Base-by-base conservation (phyloP, 2,888 invertebrate species). In the Acanthopleura granulata region DNA sequence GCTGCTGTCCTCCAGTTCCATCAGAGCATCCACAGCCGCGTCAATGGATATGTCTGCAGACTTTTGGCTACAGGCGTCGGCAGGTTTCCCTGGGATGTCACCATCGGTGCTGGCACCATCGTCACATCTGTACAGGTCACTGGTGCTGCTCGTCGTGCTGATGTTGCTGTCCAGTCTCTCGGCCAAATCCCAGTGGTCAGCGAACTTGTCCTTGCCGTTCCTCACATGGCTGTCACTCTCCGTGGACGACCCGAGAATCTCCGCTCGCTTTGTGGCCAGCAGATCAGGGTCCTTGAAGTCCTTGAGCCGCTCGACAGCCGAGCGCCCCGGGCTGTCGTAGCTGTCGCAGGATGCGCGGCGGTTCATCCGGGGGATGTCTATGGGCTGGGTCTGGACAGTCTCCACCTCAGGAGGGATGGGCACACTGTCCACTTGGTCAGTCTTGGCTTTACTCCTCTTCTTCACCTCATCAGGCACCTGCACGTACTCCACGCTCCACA, bases 401-500 rank as follows among this genome's bases (percentile, higher is more conserved):
- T 49, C 71, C 16, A 49, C 40, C 25, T 70, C 66, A 66, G 66
- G 66, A 6, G 66, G 66, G 22, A 66, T 66, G 29, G 22, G 22
- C 16, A 66, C 29, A 66, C 29, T 27, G 29, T 66, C 66, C 6
- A 27, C 49, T 49, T 49, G n/a, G 40, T 71, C 71, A 40, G 3
- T 14, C 25, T 61, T 25, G 15, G 25, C 30, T 61, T 74, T 72
- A n/a, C 22, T 49, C 27, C 79, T 75, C n/a, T 62, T 40, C 62
- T 81, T 78, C 25, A 74, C 73, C 66, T 94, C 93, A 79, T 93
- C 93, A 57, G 95, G 95, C 72, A 95, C 94, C 92, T 96, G 96
- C 71, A 96, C 94, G 89, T 97, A 97, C 90, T 97, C 97, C 87
- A 98, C 93, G 15, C 97, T 97, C 97, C 98, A 98, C 97, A 98